phyloP scores from a whole-genome alignment of 53 echinoderm and acorn worm genomes.

The Zoroaster sp. region DNA sequence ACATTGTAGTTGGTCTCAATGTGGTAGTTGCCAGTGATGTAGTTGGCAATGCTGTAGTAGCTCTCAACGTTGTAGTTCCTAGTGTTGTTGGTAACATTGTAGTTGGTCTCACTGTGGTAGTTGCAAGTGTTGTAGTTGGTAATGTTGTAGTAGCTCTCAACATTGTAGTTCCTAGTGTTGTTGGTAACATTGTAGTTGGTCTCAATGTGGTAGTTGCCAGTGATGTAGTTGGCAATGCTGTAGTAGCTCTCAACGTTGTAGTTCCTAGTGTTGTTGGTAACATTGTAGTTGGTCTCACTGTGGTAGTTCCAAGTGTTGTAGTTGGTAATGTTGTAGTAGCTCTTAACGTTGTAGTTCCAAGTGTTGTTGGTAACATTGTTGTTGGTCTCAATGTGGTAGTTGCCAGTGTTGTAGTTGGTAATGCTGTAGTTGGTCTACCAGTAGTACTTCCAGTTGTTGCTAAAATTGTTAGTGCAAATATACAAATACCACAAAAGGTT shows the following conservation, averaged over 20 bases:
- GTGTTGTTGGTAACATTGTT: not conserved
- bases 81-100: not conserved
- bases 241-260: not conserved
- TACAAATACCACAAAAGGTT: too few relatives aligned
- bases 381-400: not conserved
- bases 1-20: not conserved
- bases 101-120: not conserved
- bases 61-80: not conserved
- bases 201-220: not conserved
- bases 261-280: not conserved
- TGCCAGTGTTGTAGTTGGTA: not conserved
- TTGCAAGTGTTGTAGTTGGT: constrained; percentile 1
- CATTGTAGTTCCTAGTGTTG: not conserved
- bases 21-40: not conserved
- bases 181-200: not conserved
- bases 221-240: constrained; percentile 1
- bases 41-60: not conserved
- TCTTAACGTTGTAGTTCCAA: not conserved
- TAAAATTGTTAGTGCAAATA: too few relatives aligned
- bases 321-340: not conserved
- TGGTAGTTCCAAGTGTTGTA: not conserved
- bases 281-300: not conserved
- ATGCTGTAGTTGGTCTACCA: not conserved
- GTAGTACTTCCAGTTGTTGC: not conserved
- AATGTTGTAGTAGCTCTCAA: not conserved